phyloP scores from a whole-genome alignment of 2,888 invertebrate species.

The Siphlonurus alternatus region DNA sequence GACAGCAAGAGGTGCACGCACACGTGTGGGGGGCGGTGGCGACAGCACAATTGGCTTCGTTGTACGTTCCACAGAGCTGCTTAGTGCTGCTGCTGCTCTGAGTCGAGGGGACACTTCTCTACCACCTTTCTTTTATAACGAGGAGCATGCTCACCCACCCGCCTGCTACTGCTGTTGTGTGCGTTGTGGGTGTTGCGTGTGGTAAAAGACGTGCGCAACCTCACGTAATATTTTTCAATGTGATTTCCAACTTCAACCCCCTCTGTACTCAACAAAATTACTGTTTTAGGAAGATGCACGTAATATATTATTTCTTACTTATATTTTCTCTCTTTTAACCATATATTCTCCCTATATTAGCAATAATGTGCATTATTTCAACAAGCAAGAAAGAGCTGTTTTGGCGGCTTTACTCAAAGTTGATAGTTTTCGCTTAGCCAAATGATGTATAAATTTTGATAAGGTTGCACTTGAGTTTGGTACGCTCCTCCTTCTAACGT shows the following conservation, averaged over 20 bases:
- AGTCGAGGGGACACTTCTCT: neutral
- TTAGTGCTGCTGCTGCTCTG: neutral
- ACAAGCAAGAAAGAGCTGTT: neutral
- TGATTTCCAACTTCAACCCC: too few relatives aligned
- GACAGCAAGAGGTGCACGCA: too few relatives aligned
- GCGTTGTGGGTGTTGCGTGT: neutral
- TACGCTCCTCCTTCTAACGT: neutral
- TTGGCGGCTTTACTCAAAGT: neutral
- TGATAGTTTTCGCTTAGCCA: slow-evolving; percentile 18
- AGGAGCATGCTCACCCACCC: neutral
- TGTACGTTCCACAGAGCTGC: neutral
- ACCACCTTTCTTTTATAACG: neutral
- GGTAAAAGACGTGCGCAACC: neutral
- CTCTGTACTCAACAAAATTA: too few relatives aligned
- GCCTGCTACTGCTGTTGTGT: neutral
- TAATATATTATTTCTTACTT: too few relatives aligned
- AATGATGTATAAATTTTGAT: slow-evolving; percentile 19
- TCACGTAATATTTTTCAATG: too few relatives aligned
- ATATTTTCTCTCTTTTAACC: neutral
- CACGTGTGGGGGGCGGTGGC: too few relatives aligned
- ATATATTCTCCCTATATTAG: neutral
- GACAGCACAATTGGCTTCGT: neutral
- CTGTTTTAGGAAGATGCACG: too few relatives aligned
- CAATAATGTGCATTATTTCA: neutral
- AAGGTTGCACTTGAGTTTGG: slow-evolving; percentile 13